These are phyloP conservation scores for Agapornis roseicollis DNA, from an alignment of 2,113 vertebrate species.

Conservation along the genomic window DNA sequence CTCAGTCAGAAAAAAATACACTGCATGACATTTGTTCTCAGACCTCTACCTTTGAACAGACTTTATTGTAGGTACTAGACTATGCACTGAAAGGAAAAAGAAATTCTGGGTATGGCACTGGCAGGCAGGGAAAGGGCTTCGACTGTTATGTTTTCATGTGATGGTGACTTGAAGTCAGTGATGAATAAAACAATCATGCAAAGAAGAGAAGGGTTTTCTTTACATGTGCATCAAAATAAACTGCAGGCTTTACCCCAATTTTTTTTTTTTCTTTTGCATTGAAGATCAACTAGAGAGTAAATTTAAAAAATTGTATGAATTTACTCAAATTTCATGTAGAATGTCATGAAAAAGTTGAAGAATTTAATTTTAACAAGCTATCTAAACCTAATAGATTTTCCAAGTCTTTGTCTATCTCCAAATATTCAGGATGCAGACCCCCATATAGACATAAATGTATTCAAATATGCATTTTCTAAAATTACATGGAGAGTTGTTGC, in stretches of 20 bases:
- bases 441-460: background rate
- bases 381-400: background rate
- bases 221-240: background rate
- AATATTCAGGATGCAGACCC: background rate
- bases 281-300: background rate
- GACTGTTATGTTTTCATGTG: background rate
- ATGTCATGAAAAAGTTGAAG: background rate
- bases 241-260: background rate
- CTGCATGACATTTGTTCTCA: conserved; percentile 73
- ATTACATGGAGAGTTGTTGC: accelerated
- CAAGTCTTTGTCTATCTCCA: background rate
- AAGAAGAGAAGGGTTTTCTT: background rate
- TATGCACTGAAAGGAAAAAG: background rate
- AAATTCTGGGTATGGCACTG: background rate
- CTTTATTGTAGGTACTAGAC: conserved; percentile 43
- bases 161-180: background rate
- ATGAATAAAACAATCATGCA: background rate
- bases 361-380: background rate
- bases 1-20: conserved; percentile 55
- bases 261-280: background rate
- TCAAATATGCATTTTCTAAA: background rate
- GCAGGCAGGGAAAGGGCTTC: background rate
- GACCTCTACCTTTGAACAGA: conserved; percentile 42
- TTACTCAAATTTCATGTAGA: background rate
- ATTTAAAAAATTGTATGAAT: background rate